Base-by-base conservation (phyloP, 1,140 invertebrate genomes). In the Rhyzopertha dominica region DNA sequence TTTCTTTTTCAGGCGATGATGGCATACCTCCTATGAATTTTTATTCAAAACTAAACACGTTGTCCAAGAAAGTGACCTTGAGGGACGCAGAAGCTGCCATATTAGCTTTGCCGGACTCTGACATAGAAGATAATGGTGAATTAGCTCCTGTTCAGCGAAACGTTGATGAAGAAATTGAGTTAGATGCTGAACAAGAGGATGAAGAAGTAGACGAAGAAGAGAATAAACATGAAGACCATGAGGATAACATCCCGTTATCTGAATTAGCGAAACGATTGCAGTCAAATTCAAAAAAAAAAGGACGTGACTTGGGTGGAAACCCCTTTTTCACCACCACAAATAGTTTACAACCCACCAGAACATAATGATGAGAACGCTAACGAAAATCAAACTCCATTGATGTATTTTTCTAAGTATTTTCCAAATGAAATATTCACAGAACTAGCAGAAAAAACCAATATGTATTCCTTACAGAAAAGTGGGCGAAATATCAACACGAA, bases 371-470 rank as follows among this genome's bases (percentile, higher is more conserved):
- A n/a, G n/a, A n/a, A n/a, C n/a, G n/a, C n/a, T n/a, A n/a, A n/a
- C n/a, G n/a, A n/a, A n/a, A n/a, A n/a, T n/a, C n/a, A 31, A 14
- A 31, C 38, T 5, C 38, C 24, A n/a, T 14, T 40, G 8, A 16
- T 5, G 4, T 40, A 40, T 40, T 40, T 40, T 18, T 22, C 13
- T 9, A 7, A n/a, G 12, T 20, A 37, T 37, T 37, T 37, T 37
- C 20, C 35, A 4, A 4, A n/a, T 4, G 26, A 40, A 3, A 40
- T 40, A 5, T 40, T 40, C 18, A 10, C 25, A 4, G 2, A 5
- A 8, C 3, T 40, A 12, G 38, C 38, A 5, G 38, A 40, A 28
- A 40, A 40, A 5, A 40, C 38, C 3, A 40, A 40, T 14, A 5
- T 40, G 4, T 28, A 40, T 40, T 40, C 38, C 5, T 10, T 40